These are phyloP conservation scores for Plebejus argus DNA, from an alignment of 2,888 invertebrate genomes.

Conservation along the genomic window DNA sequence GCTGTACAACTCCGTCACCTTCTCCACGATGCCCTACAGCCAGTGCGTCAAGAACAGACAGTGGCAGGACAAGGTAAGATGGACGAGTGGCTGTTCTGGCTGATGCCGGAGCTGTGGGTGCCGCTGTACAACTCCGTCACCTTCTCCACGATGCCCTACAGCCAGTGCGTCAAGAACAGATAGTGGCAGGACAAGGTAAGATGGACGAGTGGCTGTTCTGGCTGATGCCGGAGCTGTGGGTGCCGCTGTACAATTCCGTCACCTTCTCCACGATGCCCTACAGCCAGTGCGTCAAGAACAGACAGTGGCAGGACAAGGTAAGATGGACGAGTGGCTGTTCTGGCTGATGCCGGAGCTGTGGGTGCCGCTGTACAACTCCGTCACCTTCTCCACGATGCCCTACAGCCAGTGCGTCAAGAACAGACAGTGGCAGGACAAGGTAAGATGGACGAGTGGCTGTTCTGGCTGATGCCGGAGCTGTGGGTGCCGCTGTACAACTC, in stretches of 20 bases:
- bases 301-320: conserved; percentile 94
- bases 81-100: conserved; percentile 88
- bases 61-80: conserved; percentile 94
- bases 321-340: conserved; percentile 88
- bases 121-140: conserved; percentile 97
- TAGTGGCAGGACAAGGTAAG: conserved; percentile 93
- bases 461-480: conserved; percentile 84
- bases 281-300: conserved; percentile 89
- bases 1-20: conserved; percentile 95
- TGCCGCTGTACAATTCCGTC: conserved; percentile 96
- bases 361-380: conserved; percentile 97
- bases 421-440: conserved; percentile 93
- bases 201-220: conserved; percentile 90
- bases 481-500: conserved; percentile 98
- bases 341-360: conserved; percentile 87
- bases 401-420: conserved; percentile 92
- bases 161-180: conserved; percentile 89
- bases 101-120: conserved; percentile 91
- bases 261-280: conserved; percentile 95
- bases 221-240: conserved; percentile 89
- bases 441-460: conserved; percentile 89
- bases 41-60: conserved; percentile 90
- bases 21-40: conserved; percentile 91
- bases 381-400: conserved; percentile 83
- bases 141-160: conserved; percentile 93